Evolutionary conservation across 2,888 invertebrate species (phyloP), one percentile per base, ranked within the genome.

Genomic region (Oxycera nigricornis): DNA sequence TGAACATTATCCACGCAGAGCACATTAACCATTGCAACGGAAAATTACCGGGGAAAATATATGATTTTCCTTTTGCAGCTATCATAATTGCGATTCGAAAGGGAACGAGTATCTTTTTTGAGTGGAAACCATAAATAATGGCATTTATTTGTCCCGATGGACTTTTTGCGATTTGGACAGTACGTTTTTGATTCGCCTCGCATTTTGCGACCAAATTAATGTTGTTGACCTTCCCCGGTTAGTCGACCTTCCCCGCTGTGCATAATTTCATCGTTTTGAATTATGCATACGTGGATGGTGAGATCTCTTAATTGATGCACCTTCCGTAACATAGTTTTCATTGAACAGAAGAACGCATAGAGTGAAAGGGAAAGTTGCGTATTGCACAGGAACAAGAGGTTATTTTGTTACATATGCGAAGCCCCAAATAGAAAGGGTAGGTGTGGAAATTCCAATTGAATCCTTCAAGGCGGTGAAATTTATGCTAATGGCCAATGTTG

Each of bases 231-330:
- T 70, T 52, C n/a, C n/a, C 17, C 31, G 31, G 50, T 41, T 30
- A 50, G 68, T 17, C 26, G 28, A 35, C 24, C n/a, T n/a, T n/a
- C n/a, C n/a, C 65, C 6, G 35, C 39, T 24, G 65, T 39, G 39
- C 41, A 41, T 65, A 41, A 41, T 65, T 41, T 65, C 41, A 39
- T 14, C 22, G 24, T 55, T 52, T 20, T 70, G 55, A 55, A 55
- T 70, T 70, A 35, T 70, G 55, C 55, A 70, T 70, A 31, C 2
- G 24, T 41, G 39, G 24, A 22, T n/a, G n/a, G n/a, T n/a, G 20
- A 70, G 52, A 70, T 70, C 70, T 70, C 55, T 70, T 70, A 70
- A 70, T 70, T 70, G 70, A 28, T 70, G 70, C 55, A 70, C 17
- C 70, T 70, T 52, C 55, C 52, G 22, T 31, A 39, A 14, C 52